phyloP scores from a whole-genome alignment of 2,888 invertebrate genomes.

The Pecten maximus region DNA sequence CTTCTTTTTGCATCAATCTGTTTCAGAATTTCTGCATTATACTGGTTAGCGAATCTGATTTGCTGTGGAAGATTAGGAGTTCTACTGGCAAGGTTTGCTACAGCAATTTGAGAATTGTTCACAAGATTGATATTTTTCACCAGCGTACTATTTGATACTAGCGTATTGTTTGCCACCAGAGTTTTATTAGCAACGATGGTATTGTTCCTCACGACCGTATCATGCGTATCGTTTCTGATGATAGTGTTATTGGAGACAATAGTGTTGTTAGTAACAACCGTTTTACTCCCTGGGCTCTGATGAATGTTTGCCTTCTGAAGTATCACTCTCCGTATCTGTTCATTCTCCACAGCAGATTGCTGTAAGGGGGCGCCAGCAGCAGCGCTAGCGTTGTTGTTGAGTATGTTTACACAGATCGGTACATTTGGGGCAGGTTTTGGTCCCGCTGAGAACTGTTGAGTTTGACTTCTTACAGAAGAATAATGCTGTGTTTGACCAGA shows the following conservation, averaged over 20 bases:
- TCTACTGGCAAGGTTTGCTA: background rate
- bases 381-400: constrained; percentile 1
- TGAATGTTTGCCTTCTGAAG: background rate
- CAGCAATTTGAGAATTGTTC: constrained; percentile 2
- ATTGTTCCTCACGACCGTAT: background rate
- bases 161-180: background rate
- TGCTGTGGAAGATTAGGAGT: constrained; percentile 7
- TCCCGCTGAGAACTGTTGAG: background rate
- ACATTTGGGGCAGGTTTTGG: background rate
- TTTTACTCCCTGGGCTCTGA: background rate
- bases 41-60: background rate
- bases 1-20: background rate
- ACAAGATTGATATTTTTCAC: constrained; percentile 21
- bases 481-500: background rate
- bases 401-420: background rate
- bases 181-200: background rate
- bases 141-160: background rate
- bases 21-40: background rate
- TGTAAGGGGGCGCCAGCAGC: constrained; percentile 16
- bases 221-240: background rate
- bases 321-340: background rate
- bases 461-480: background rate
- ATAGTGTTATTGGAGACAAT: background rate
- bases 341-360: background rate
- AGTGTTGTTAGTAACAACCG: background rate